These are phyloP conservation scores for Perodicticus potto DNA, from an alignment of 2,797 vertebrate species.

Conservation along the genomic window DNA sequence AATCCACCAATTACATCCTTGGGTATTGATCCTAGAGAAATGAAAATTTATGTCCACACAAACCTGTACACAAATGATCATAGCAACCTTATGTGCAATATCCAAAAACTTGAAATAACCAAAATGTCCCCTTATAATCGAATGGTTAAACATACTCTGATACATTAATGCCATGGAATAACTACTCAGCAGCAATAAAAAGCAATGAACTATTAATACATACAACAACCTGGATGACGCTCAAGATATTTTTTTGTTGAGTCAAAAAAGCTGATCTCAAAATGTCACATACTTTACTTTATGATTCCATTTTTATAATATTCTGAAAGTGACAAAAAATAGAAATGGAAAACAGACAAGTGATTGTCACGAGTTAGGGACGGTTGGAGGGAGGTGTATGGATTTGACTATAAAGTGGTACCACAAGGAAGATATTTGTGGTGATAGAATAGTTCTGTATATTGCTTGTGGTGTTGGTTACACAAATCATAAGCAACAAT, in stretches of 20 bases:
- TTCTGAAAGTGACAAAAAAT: neutral
- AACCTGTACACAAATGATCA: slow-evolving; percentile 6
- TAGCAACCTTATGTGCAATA: neutral
- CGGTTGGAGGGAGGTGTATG: neutral
- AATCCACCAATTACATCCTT: slow-evolving; percentile 16
- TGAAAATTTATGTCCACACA: slow-evolving; percentile 21
- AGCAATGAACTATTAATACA: neutral
- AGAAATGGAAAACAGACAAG: slow-evolving; percentile 14
- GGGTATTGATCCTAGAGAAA: slow-evolving; percentile 17
- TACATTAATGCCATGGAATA: neutral
- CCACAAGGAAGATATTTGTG: neutral
- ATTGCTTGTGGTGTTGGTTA: neutral
- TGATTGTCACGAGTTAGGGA: neutral
- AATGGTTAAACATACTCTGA: slow-evolving; percentile 5
- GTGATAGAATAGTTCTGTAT: neutral
- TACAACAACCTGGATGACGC: neutral
- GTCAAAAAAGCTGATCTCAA: neutral
- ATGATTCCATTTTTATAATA: slow-evolving; percentile 1
- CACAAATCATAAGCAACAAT: slow-evolving; percentile 20
- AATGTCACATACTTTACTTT: neutral
- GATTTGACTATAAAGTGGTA: neutral
- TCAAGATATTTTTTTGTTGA: neutral
- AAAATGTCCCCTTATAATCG: neutral
- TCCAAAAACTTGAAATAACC: slow-evolving; percentile 37
- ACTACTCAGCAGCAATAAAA: neutral